Conservation (phyloP, 2,888 invertebrate genomes). For the Mylabris sibirica region DNA sequence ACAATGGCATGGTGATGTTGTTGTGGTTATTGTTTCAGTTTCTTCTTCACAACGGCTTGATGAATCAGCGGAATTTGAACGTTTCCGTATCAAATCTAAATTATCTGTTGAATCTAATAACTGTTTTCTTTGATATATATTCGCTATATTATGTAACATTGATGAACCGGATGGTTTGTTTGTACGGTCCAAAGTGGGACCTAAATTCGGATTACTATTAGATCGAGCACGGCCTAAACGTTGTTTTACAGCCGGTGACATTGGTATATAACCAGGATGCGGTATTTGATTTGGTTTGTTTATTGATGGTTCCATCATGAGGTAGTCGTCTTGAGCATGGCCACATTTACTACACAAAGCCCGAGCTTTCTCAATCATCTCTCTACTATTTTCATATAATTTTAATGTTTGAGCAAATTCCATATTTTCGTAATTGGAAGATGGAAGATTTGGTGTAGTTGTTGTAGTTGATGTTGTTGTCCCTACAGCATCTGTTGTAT, state of each 20-base stretch:
- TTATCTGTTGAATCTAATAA: constrained; percentile 64
- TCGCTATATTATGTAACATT: constrained; percentile 65
- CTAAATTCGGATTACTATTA: constrained; percentile 76
- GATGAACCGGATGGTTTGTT: constrained; percentile 68
- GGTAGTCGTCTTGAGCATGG: constrained; percentile 71
- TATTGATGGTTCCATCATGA: constrained; percentile 72
- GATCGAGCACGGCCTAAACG: constrained; percentile 61
- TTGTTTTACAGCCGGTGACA: constrained; percentile 70
- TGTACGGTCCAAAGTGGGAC: constrained; percentile 63
- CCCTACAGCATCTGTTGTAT: not conserved
- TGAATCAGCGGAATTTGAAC: constrained; percentile 79
- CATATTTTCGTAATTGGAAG: constrained; percentile 69
- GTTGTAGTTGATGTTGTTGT: constrained; percentile 20
- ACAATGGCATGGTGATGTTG: constrained; percentile 64
- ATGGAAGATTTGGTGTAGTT: constrained; percentile 17
- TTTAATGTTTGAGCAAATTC: constrained; percentile 80
- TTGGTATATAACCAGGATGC: constrained; percentile 73
- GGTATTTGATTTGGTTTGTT: constrained; percentile 57
- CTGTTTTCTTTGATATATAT: constrained; percentile 67
- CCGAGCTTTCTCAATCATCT: constrained; percentile 58
- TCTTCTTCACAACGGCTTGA: constrained; percentile 74
- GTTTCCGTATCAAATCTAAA: constrained; percentile 62
- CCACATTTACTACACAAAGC: constrained; percentile 72
- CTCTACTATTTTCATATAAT: constrained; percentile 81
- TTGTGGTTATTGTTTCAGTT: constrained; percentile 66